Conservation (phyloP, 2,797 vertebrate species). For the Perodicticus potto region DNA sequence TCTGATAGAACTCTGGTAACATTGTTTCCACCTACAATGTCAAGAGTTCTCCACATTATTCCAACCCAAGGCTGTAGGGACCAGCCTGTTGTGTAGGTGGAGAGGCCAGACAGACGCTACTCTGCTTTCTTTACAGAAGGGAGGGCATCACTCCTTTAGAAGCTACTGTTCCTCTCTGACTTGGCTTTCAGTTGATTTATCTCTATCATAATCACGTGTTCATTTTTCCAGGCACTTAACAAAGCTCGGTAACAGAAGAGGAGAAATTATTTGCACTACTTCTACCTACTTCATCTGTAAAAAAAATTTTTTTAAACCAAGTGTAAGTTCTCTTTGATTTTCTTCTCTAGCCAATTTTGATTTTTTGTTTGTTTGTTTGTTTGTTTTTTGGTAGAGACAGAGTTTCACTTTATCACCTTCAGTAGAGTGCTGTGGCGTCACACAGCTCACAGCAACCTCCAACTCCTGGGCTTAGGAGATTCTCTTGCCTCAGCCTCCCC, state of each 20-base stretch:
- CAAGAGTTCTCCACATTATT: constrained; percentile 53
- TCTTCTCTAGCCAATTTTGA: constrained; percentile 50
- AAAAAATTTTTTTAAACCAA: constrained; percentile 3
- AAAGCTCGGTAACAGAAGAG: constrained; percentile 36
- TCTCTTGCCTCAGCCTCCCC: no score
- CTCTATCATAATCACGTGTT: constrained; percentile 60
- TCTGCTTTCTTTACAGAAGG: constrained; percentile 47
- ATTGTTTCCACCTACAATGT: constrained; percentile 68
- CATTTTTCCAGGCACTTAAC: constrained; percentile 5
- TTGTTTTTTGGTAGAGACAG: no score
- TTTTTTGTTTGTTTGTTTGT: no score
- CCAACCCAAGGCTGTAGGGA: constrained; percentile 69
- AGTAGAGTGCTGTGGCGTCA: no score
- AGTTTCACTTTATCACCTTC: no score
- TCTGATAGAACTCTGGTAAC: constrained; percentile 81
- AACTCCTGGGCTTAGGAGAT: no score
- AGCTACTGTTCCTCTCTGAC: constrained; percentile 39
- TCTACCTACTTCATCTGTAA: constrained; percentile 33
- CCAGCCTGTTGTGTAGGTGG: constrained; percentile 23
- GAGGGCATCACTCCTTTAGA: constrained; percentile 17
- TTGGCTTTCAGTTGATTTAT: constrained; percentile 62
- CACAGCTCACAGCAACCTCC: no score
- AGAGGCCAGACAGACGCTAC: constrained; percentile 49
- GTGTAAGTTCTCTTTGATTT: neutral
- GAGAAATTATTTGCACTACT: neutral